Evolutionary conservation across 2,113 vertebrate species (phyloP), one percentile per base, ranked within the genome.

Genomic region (Menidia beryllina): DNA sequence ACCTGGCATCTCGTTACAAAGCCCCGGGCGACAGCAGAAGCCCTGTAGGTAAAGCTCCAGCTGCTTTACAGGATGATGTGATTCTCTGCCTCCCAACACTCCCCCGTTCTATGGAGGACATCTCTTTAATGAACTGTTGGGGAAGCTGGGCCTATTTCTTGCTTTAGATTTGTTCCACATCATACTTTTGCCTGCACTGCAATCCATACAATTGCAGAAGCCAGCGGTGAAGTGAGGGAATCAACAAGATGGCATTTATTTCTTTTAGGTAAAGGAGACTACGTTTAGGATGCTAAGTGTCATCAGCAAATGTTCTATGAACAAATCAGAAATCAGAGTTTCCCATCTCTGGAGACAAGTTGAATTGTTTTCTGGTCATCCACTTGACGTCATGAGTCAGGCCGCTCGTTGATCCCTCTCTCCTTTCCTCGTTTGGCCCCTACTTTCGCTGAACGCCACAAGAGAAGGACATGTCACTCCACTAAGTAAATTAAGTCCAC

Each of bases 401-500:
- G 52, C 47, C 55, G 73, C 21, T 56, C 50, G 10, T 6, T 36
- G 26, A 39, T 19, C 11, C 21, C 15, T 20, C 17, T 10, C 36
- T 53, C 64, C 12, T 62, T 63, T 77, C 52, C 66, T 72, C 51
- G 69, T 77, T 50, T 26, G 1, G 77, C 66, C 73, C 66, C 67
- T 4, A 30, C 59, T 49, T 57, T 20, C 49, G 45, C 24, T 48
- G 47, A 77, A 57, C 4, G 5, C 34, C 72, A 74, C 53, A 30
- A 74, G 58, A 83, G 69, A 63, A 72, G 57, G 78, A 81, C 60
- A 13, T 36, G 30, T 79, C 62, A 7, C 57, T 60, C 45, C 50
- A 11, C 75, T 79, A 84, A 88, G 85, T 84, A 72, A 90, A 89
- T 86, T 47, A 87, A 85, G 80, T 85, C 74, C 76, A 62, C 62